Evolutionary conservation across 1,140 invertebrate genomes (phyloP), one percentile per base, ranked within the genome.

Genomic region (Drosophila sechellia): DNA sequence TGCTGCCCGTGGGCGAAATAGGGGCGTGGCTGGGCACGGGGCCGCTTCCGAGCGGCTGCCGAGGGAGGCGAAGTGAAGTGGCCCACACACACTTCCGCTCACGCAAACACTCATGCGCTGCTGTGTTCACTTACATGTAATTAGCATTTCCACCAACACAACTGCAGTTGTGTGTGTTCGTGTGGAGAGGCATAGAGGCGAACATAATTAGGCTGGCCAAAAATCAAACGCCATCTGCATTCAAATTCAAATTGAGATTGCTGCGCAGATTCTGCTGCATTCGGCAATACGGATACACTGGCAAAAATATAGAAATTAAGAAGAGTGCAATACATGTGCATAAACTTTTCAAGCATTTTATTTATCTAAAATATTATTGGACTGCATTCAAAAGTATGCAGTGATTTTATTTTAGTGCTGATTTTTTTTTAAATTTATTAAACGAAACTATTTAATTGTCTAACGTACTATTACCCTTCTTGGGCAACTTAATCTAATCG

Each of bases 161-260:
- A 25, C 31, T 25, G 43, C 17, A 34, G 11, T 12, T 31, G 31
- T 31, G 31, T 8, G 31, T 10, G 31, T 8, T 8, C 8, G 31
- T 10, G 31, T 3, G 27, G 4, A 3, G 13, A 4, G 31, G 31
- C n/a, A 17, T 13, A 12, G 66, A 20, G 42, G 27, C 45, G 43
- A 11, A 69, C 48, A 80, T 73, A 63, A 66, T 77, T 74, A 78
- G 77, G 53, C 73, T 45, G 27, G 79, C 65, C 83, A 78, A 87
- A 86, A 87, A 87, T 89, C 63, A 87, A 81, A 77, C 54, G 57
- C 55, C 81, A 74, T 77, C 59, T 86, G 56, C 57, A 72, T 72
- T 60, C 66, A 75, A 75, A 75, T 75, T 75, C 60, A 48, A 65
- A 75, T 75, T 75, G 68, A 70, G 65, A 70, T 56, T 70, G 35